phyloP scores from a whole-genome alignment of 2,888 invertebrate genomes.

The Pseudococcus jackbeardsleyi region DNA sequence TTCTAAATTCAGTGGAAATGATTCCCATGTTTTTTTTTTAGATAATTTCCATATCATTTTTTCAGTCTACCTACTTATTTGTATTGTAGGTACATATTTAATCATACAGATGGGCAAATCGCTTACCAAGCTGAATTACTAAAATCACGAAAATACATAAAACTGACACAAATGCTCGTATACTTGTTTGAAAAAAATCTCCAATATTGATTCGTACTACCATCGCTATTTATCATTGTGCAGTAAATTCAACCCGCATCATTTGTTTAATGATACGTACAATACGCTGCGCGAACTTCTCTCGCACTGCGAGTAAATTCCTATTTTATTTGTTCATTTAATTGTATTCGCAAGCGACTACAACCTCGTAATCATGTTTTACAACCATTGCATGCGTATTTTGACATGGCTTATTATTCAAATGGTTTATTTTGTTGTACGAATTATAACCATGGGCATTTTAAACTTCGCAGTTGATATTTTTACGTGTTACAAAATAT shows the following conservation, averaged over 20 bases:
- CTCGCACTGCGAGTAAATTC: background rate
- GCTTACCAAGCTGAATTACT: background rate
- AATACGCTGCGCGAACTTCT: background rate
- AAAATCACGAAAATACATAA: conserved; percentile 26
- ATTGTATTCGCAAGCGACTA: conserved; percentile 37
- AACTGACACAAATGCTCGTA: background rate
- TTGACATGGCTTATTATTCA: background rate
- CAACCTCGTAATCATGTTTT: conserved; percentile 49
- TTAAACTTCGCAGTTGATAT: background rate
- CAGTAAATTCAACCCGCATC: conserved; percentile 48
- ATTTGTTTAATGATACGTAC: conserved; percentile 46
- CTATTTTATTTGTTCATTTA: conserved; percentile 52
- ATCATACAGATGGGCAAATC: background rate
- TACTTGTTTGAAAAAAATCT: background rate
- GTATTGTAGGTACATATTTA: no score
- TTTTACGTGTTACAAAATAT: background rate
- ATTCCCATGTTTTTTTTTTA: no score
- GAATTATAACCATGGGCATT: background rate
- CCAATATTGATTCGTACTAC: conserved; percentile 11
- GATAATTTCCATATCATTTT: no score
- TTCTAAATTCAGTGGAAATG: no score
- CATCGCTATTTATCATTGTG: conserved; percentile 4
- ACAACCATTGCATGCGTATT: conserved; percentile 37
- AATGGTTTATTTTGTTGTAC: conserved; percentile 2
- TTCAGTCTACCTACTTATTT: no score